phyloP scores from a whole-genome alignment of 1,140 invertebrate species.

The Apis florea region DNA sequence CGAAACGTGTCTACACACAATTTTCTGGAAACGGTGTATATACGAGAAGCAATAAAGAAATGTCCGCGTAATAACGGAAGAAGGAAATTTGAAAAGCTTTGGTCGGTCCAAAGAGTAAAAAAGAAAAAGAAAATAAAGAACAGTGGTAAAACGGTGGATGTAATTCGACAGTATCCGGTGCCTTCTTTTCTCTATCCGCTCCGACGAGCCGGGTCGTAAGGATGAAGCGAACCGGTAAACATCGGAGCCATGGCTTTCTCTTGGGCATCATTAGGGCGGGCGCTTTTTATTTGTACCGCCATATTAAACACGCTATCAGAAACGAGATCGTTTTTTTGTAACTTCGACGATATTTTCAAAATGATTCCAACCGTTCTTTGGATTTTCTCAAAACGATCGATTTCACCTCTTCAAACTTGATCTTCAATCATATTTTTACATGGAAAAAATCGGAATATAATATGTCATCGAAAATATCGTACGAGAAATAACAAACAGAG shows the following conservation, averaged over 20 bases:
- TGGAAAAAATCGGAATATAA: too few species aligned
- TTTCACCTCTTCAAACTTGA: neutral
- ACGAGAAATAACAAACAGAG: neutral
- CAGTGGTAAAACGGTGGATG: conserved; percentile 3
- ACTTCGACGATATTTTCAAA: neutral
- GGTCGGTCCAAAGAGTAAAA: conserved; percentile 49
- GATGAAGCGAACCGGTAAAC: conserved; percentile 63
- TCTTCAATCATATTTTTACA: neutral
- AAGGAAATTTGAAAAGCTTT: neutral
- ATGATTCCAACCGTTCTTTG: neutral
- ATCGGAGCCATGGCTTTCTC: conserved; percentile 59
- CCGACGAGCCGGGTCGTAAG: conserved; percentile 14
- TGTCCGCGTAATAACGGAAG: neutral
- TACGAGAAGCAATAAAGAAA: neutral
- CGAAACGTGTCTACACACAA: neutral
- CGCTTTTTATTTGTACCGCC: conserved; percentile 62
- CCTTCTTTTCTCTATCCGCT: neutral
- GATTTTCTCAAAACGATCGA: too few species aligned
- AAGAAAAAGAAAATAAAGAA: neutral
- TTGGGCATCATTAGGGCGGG: conserved; percentile 56
- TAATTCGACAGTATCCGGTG: conserved; percentile 20
- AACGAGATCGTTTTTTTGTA: conserved; percentile 66
- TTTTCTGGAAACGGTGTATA: neutral
- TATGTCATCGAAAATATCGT: neutral
- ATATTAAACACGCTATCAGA: conserved; percentile 66